Base-by-base conservation (phyloP, 2,113 vertebrate genomes). In the Perca schrenkii region DNA sequence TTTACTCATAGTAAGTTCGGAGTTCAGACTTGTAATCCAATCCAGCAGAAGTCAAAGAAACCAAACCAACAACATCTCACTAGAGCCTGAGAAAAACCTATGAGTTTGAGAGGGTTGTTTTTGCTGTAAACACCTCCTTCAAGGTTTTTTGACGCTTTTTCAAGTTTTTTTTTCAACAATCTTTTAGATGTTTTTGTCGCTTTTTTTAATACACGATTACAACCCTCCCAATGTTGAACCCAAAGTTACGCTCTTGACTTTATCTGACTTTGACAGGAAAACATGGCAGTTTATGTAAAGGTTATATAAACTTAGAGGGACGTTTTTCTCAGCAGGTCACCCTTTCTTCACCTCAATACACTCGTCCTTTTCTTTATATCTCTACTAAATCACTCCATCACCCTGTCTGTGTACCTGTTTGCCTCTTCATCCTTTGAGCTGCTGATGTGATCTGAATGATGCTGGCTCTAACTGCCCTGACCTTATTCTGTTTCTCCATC, bases 301-400 rank as follows among this genome's bases (percentile, higher is more conserved):
- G 3, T 58, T 66, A 15, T 7, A 66, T 52, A 46, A n/a, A n/a
- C n/a, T n/a, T 50, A 15, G 70, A 74, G 79, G 79, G 53, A 60
- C 46, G 34, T 54, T 67, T 54, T 11, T 19, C 62, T 50, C 28
- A 40, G 60, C 60, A 49, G 50, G 60, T 62, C 69, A 28, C 21
- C 14, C 52, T 40, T 1, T 25, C 25, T 25, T 25, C 25, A 25
- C 25, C 25, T 25, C 25, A 25, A 25, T 25, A 25, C 25, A 25
- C 25, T 25, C 25, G 25, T 25, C 25, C 25, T 25, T 25, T 25
- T 25, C 25, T 25, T 25, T 25, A 25, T 25, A 1, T 25, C 25
- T 25, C 25, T 25, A 25, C 25, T 25, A 25, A 25, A 25, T 25
- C 25, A 25, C 25, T 25, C 25, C 25, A 25, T 25, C 25, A 25